A percentile compares a stretch with the other conserved stretches of the same genome.
Evolutionary conservation across 2,113 vertebrate genomes (phyloP).

Genomic region (Notechis scutatus): DNA sequence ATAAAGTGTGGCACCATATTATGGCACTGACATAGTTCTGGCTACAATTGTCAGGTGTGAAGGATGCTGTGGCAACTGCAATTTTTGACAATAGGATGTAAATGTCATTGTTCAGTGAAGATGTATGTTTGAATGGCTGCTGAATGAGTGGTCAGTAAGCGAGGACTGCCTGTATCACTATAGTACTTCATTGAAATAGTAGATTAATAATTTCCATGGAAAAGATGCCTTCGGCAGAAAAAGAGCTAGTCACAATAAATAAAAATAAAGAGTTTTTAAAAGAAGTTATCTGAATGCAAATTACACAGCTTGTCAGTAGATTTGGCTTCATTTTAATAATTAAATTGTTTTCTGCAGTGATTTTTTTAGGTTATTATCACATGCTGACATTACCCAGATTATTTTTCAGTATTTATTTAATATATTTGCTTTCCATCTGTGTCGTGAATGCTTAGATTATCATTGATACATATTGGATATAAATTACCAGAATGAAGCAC

Average conservation of each 20-base stretch:
- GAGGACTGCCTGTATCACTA: conserved; percentile 11
- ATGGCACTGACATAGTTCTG: background rate
- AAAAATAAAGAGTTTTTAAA: conserved; percentile 57
- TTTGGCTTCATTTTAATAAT: conserved; percentile 50
- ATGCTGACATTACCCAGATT: conserved; percentile 27
- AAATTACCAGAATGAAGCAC: background rate
- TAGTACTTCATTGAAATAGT: conserved; percentile 50
- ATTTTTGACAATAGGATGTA: background rate
- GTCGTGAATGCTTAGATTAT: conserved; percentile 47
- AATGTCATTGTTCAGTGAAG: background rate
- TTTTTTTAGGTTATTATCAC: conserved; percentile 26
- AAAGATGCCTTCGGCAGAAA: conserved; percentile 42
- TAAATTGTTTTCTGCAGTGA: background rate
- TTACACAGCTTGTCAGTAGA: conserved; percentile 54
- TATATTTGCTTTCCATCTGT: conserved; percentile 51
- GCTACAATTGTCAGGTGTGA: background rate
- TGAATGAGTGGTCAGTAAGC: background rate
- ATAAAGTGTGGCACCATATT: background rate
- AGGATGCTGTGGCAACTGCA: background rate
- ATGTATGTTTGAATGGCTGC: background rate
- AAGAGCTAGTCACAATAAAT: conserved; percentile 54
- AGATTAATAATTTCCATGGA: conserved; percentile 56
- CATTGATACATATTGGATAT: conserved; percentile 50
- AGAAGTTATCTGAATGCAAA: conserved; percentile 52
- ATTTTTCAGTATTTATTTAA: conserved; percentile 44